Evolutionary conservation across 2,797 vertebrate species (phyloP), one percentile per base, ranked within the genome.

Genomic region (Macropodus opercularis): DNA sequence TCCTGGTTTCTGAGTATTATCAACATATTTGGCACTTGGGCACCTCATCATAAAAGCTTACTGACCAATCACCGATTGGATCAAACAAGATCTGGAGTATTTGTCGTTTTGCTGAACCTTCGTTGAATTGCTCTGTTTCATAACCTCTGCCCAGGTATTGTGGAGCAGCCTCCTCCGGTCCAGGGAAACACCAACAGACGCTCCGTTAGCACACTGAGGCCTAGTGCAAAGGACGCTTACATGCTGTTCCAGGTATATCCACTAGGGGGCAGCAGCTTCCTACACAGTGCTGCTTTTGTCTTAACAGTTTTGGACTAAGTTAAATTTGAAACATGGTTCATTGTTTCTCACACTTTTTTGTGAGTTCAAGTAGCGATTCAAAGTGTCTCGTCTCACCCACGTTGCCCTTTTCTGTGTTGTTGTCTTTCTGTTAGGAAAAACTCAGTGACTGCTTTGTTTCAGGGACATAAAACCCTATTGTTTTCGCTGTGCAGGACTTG

Each of bases 191-290:
- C 95, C 81, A 98, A 98, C 85, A 93, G 97, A 72, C 93, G 97
- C 56, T 96, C 95, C 50, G 94, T 97, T 75, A 98, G 94, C 61
- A 95, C 96, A 0, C 92, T 99, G 78, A 95, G 94, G 75, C 97
- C 98, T 19, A 98, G 97, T 81, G 98, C 97, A 63, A 99, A 98
- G 90, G 98, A 99, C 54, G 96, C 98, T 5, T 99, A 99, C 86
- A 98, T 99, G 98, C 93, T 99, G 68, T 99, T 99, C 84, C 98
- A 99, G 97, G 98, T 98, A 93, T 35, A 56, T 75, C 85, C 88
- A 83, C 72, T 52, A 64, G 84, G 68, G 32, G 86, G 74, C 46
- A 4, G 50, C 62, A 77, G 22, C 48, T 40, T 18, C 62, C 78
- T 18, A 67, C 41, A 22, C 36, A 56, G 11, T 18, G 11, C 5